Base-by-base conservation (phyloP, 2,113 vertebrate species). In the Puntigrus tetrazona region DNA sequence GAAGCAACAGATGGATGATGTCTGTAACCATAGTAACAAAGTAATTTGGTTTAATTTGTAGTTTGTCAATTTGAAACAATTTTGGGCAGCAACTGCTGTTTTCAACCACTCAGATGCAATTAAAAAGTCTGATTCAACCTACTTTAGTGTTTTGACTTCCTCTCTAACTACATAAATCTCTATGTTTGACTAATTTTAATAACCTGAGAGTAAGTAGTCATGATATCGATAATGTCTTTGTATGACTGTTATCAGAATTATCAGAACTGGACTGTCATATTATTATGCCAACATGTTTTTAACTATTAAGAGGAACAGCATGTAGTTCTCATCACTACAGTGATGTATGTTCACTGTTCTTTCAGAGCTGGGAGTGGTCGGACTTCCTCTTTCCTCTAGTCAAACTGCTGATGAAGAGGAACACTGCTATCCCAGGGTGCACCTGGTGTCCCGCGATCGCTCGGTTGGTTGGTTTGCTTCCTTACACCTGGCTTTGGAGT, bases 361-460 rank as follows among this genome's bases (percentile, higher is more conserved):
- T 52, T 38, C 1, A 36, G 27, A 76, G 6, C 38, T 77, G 78
- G 86, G 81, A 72, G 50, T 50, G 78, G 61, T 16, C 8, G 18
- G 25, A 78, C 11, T 81, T 84, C 83, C 78, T 59, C 18, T 78
- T 78, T 84, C 82, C 55, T 65, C 13, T 43, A 3, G 11, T 22
- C 29, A 80, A 81, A 81, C 36, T 47, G 82, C 59, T 84, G 86
- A 84, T 76, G 36, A 69, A 78, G 63, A 38, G 72, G 3, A 45
- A 79, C 57, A 11, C 38, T 79, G 11, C 36, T 25, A 80, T 74
- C 76, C 81, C 76, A 87, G 78, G 84, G 80, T 69, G 78, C 59
- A 84, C 77, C 78, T 83, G 72, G 82, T 81, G 45, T 87, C 82
- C 76, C 67, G 67, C 14, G 34, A 43, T 73, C 45, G 70, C n/a